These are phyloP conservation scores for Liodrosophila aerea DNA, from an alignment of 2,888 invertebrate genomes.

Conservation along the genomic window DNA sequence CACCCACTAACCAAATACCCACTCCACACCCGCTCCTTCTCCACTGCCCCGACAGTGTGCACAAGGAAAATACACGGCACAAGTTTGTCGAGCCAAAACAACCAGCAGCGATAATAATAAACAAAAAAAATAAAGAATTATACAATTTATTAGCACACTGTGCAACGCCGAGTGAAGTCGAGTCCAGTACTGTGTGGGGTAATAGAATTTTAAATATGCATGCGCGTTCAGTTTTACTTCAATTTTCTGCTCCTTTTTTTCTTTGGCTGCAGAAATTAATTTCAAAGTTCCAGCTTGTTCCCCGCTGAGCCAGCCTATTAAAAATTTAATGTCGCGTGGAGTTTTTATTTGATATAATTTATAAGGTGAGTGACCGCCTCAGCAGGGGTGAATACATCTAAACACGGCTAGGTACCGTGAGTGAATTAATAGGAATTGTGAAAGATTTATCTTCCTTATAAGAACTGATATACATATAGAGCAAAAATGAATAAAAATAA, in stretches of 20 bases:
- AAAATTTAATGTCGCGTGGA: constrained; percentile 56
- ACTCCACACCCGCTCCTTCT: not conserved
- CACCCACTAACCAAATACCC: constrained; percentile 5
- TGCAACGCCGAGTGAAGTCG: constrained; percentile 11
- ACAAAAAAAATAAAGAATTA: constrained; percentile 39
- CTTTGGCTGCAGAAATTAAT: constrained; percentile 26
- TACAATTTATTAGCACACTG: constrained; percentile 61
- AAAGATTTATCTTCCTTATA: too few species aligned
- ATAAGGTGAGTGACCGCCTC: constrained; percentile 21
- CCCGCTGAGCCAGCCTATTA: constrained; percentile 39
- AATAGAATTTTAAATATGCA: constrained; percentile 61
- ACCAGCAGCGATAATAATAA: constrained; percentile 17
- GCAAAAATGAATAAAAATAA: too few species aligned
- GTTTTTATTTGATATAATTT: constrained; percentile 21
- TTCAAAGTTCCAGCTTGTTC: constrained; percentile 25
- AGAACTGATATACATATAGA: too few species aligned
- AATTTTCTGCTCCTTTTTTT: constrained; percentile 4
- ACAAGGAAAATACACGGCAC: constrained; percentile 50
- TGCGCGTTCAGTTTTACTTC: constrained; percentile 32
- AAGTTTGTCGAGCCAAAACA: constrained; percentile 57
- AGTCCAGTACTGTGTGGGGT: constrained; percentile 29
- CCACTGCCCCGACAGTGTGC: constrained; percentile 24
- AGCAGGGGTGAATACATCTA: too few species aligned
- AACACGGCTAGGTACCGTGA: not conserved
- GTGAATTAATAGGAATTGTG: not conserved